Base-by-base conservation (phyloP, 2,797 vertebrate genomes). In the Halcyon smyrnensis region DNA sequence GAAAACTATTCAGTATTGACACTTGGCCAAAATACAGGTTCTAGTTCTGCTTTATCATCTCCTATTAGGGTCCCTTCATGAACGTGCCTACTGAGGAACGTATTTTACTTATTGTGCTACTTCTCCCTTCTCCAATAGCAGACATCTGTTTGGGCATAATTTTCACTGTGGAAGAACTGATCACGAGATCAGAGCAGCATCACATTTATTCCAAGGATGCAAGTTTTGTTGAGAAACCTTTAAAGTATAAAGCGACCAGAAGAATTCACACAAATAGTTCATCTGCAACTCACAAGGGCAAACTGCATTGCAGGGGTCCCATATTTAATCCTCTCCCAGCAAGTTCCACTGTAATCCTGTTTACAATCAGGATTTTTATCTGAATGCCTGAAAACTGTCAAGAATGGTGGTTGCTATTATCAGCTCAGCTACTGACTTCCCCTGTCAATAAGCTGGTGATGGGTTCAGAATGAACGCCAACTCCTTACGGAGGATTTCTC, bases 311-410 rank as follows among this genome's bases (percentile, higher is more conserved):
- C 4, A 2, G 93, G 90, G 56, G 63, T 63, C 90, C 85, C 45
- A 30, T 24, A 50, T 87, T 91, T 95, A 96, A 96, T 94, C 94
- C 76, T 84, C 80, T 94, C 93, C 48, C 28, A 86, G 87, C 6
- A 63, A 92, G 80, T 95, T 91, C 59, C 18, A 27, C 87, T 53
- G 28, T 93, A 96, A 96, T 88, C 91, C 93, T 93, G 63, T 94
- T 95, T 88, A 79, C 70, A 89, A 95, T 95, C 83, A 36, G 89
- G 67, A 88, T 84, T 96, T 94, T 94, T 69, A 95, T 92, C 88
- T 92, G 89, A 95, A 89, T 56, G 67, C 63, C 77, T 78, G 69
- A 88, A 96, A 95, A 90, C 77, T 76, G 83, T 91, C 77, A 94
- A 73, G 90, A 89, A 76, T 3, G 45, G 67, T 45, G 23, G 36